A percentile compares a stretch with the other conserved stretches of the same genome.
phyloP scores from a whole-genome alignment of 2,888 invertebrate species.

The Caenorhabditis japonica region DNA sequence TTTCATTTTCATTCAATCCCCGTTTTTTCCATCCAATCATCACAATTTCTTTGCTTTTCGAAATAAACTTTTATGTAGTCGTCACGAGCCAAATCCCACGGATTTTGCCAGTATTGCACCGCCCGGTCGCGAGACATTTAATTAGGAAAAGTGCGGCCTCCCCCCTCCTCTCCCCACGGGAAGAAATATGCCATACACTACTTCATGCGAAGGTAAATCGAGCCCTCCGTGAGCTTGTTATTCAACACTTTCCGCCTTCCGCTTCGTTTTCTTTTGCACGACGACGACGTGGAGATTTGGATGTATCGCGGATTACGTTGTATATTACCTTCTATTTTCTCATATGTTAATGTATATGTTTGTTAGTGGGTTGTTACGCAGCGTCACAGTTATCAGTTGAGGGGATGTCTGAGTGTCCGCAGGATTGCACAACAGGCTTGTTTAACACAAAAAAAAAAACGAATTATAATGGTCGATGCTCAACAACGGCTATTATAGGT shows the following conservation, averaged over 20 bases:
- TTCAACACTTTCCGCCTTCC: slow-evolving; percentile 34
- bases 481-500: too few species aligned
- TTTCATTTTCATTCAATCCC: slow-evolving; percentile 18
- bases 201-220: slow-evolving; percentile 41
- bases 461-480: too few species aligned
- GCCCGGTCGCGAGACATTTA: slow-evolving; percentile 30
- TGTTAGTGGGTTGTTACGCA: too few species aligned
- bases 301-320: slow-evolving; percentile 49
- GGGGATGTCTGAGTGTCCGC: too few species aligned
- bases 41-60: slow-evolving; percentile 1
- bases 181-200: too few species aligned
- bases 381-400: too few species aligned
- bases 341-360: too few species aligned
- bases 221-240: slow-evolving; percentile 20
- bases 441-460: too few species aligned
- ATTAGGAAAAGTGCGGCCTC: slow-evolving; percentile 51
- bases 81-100: slow-evolving; percentile 32
- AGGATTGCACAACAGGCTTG: too few species aligned
- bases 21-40: slow-evolving; percentile 3
- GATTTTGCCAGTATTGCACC: slow-evolving; percentile 30
- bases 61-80: slow-evolving; percentile 29
- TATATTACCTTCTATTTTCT: too few species aligned
- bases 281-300: slow-evolving; percentile 29
- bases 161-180: too few species aligned
- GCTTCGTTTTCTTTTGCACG: slow-evolving; percentile 5